Percentiles rank a stretch among this genome's conserved stretches.
These are phyloP conservation scores for Lophotriccus pileatus DNA, from an alignment of 2,797 vertebrate species.

Conservation along the genomic window DNA sequence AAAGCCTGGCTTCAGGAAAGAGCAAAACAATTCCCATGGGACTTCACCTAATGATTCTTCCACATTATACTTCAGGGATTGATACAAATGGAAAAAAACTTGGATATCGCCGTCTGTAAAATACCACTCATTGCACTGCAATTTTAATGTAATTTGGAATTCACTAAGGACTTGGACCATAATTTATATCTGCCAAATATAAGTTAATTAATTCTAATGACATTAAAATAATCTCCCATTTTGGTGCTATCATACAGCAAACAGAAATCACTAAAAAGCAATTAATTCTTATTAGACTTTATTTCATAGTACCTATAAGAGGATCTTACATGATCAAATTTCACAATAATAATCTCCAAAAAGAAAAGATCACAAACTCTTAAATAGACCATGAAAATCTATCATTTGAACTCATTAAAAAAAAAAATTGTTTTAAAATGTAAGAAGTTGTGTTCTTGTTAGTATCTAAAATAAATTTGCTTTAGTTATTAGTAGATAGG, in stretches of 20 bases:
- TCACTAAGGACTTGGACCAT: neutral
- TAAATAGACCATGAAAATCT: neutral
- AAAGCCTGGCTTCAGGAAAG: conserved; percentile 6
- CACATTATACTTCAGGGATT: neutral
- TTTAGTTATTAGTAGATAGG: neutral
- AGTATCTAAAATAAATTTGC: neutral
- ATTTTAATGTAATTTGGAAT: neutral
- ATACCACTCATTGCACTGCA: neutral
- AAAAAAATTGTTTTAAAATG: neutral
- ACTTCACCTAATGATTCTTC: conserved; percentile 12
- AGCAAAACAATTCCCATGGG: neutral
- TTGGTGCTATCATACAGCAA: neutral
- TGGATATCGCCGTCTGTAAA: neutral
- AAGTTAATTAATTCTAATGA: conserved; percentile 61
- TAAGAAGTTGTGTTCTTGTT: neutral
- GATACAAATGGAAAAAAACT: neutral
- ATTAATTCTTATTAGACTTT: neutral
- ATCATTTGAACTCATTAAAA: neutral
- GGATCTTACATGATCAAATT: neutral
- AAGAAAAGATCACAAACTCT: neutral
- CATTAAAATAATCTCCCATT: conserved; percentile 25
- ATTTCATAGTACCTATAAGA: neutral
- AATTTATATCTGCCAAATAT: conserved; percentile 22
- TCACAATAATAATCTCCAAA: neutral
- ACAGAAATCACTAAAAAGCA: neutral